Evolutionary conservation across 1,140 invertebrate genomes (phyloP).

Genomic region (Pseudomyrmex flavicornis): DNA sequence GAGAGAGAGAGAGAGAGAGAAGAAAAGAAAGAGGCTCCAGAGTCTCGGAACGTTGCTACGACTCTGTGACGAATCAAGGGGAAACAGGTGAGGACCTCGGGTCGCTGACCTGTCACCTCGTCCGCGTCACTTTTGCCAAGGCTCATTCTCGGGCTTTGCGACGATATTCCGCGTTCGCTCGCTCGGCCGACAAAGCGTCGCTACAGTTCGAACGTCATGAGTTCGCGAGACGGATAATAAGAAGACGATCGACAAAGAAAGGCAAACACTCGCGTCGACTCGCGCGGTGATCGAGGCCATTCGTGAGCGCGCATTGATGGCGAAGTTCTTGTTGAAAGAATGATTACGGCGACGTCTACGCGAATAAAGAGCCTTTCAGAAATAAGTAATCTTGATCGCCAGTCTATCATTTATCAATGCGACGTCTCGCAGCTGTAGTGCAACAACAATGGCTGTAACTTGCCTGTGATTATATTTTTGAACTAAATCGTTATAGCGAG

Average conservation of each 20-base stretch:
- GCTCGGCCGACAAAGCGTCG: constrained; percentile 48
- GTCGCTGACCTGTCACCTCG: constrained; percentile 77
- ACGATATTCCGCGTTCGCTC: constrained; percentile 43
- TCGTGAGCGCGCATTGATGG: constrained; percentile 50
- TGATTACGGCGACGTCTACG: constrained; percentile 49
- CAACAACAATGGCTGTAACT: constrained; percentile 49
- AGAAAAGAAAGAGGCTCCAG: neutral
- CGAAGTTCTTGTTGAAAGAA: constrained; percentile 55
- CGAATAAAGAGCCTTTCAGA: constrained; percentile 58
- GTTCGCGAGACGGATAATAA: constrained; percentile 58
- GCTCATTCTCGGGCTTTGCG: constrained; percentile 37
- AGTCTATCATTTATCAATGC: constrained; percentile 61
- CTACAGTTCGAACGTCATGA: constrained; percentile 61
- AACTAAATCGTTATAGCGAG: constrained; percentile 41
- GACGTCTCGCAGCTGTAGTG: constrained; percentile 35
- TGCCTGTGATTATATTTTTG: constrained; percentile 47
- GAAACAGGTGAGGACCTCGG: constrained; percentile 64
- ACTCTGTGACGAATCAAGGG: too few relatives aligned
- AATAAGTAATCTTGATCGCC: constrained; percentile 62
- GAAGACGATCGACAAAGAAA: constrained; percentile 53
- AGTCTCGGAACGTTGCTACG: too few relatives aligned
- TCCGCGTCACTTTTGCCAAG: constrained; percentile 50
- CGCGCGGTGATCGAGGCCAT: constrained; percentile 53
- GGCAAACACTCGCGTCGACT: constrained; percentile 49
- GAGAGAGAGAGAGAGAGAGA: constrained; percentile 20